phyloP scores from a whole-genome alignment of 2,113 vertebrate species.

The rabbit (Oryctolagus cuniculus) region mOryCun1.1 NC_091432.1:2506501-2507000 shows the following conservation, averaged over 20 bases:
- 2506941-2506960: rapidly evolving
- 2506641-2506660: background rate
- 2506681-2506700: background rate
- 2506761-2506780: no score
- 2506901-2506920: rapidly evolving
- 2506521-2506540: background rate
- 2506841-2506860: background rate
- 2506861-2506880: background rate
- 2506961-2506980: rapidly evolving
- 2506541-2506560: background rate
- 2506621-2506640: background rate
- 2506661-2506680: background rate
- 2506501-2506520: background rate
- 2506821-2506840: rapidly evolving
- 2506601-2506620: no score
- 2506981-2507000: rapidly evolving
- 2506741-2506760: no score
- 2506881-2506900: rapidly evolving
- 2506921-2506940: rapidly evolving
- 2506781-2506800: no score
- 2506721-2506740: background rate
- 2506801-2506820: no score
- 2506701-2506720: background rate
- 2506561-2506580: rapidly evolving
- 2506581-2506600: no score